Base-by-base conservation (phyloP, 2,113 vertebrate genomes). In the Muscicapa adusta region DNA sequence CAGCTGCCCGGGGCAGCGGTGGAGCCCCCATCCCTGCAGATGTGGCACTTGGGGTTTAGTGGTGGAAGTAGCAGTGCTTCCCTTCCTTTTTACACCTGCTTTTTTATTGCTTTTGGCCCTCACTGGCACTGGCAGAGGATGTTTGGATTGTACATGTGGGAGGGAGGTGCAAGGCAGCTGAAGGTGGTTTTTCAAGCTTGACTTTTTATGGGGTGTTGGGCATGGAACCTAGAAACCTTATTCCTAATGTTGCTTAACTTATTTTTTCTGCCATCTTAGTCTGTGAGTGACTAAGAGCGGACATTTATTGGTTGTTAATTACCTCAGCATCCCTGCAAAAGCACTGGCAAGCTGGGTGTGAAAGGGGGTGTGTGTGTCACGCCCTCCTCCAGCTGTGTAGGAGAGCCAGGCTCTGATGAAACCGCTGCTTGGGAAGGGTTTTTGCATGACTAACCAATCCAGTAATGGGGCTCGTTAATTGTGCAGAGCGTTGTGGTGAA, bases 401-500 rank as follows among this genome's bases (percentile, higher is more conserved):
- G 3, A 25, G 66, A 36, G 40, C 12, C 62, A 28, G 47, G 10
- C 47, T 67, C 48, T 86, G 36, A 33, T 76, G 58, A 68, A 91
- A 77, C 14, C 10, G 5, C 7, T n/a, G 61, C 24, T 11, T 36
- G 42, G 12, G 45, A 38, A 47, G 67, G 48, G 4, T 3, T 25
- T 57, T 11, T 34, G 47, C 16, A 1, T 71, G 70, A 53, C 36
- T 78, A 56, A 57, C 22, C 14, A 1, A 1, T 10, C 6, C 0
- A 53, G 22, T 18, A 7, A 56, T 23, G n/a, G 33, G 36, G 47
- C 24, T 61, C 25, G 58, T n/a, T 50, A 43, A 22, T 54, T 62
- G 57, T 18, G 36, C 22, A 0, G 14, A 14, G 48, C 1, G 6
- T 48, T 60, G 9, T 0, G 1, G 25, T 23, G 47, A 65, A 7